phyloP scores from a whole-genome alignment of 2,113 vertebrate genomes.

The Ophiodon elongatus region DNA sequence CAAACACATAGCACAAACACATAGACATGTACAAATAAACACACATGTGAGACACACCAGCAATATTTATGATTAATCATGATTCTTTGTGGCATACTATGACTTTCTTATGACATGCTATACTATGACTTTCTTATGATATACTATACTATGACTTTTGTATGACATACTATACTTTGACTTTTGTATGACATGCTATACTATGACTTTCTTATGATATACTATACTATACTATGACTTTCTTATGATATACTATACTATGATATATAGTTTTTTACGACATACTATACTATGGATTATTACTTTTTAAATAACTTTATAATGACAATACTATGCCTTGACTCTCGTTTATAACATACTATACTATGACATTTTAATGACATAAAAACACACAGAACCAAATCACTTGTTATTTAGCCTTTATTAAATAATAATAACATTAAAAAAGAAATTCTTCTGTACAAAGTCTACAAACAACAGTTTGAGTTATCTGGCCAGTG shows the following conservation, averaged over 20 bases:
- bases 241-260: not conserved
- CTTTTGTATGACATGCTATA: not conserved
- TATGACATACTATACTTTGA: not conserved
- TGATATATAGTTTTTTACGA: too few relatives aligned
- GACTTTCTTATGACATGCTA: not conserved
- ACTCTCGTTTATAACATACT: not conserved
- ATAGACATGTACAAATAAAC: too few relatives aligned
- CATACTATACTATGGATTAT: not conserved
- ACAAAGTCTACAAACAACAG: slow-evolving; percentile 99
- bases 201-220: not conserved
- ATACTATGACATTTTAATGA: not conserved
- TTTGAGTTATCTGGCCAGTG: slow-evolving; percentile 88
- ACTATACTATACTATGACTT: not conserved
- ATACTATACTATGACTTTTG: not conserved
- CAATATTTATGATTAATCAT: too few relatives aligned
- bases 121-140: not conserved
- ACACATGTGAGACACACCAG: too few relatives aligned
- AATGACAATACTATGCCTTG: not conserved
- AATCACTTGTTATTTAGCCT: slow-evolving; percentile 86
- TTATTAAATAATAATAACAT: slow-evolving; percentile 99
- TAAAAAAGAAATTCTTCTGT: slow-evolving; percentile 92
- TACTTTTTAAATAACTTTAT: too few relatives aligned
- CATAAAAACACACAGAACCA: slow-evolving; percentile 1
- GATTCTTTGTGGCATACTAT: too few relatives aligned
- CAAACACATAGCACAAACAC: too few relatives aligned